These are phyloP conservation scores for Drosophila anceps DNA, from an alignment of 2,888 invertebrate genomes.

Conservation along the genomic window DNA sequence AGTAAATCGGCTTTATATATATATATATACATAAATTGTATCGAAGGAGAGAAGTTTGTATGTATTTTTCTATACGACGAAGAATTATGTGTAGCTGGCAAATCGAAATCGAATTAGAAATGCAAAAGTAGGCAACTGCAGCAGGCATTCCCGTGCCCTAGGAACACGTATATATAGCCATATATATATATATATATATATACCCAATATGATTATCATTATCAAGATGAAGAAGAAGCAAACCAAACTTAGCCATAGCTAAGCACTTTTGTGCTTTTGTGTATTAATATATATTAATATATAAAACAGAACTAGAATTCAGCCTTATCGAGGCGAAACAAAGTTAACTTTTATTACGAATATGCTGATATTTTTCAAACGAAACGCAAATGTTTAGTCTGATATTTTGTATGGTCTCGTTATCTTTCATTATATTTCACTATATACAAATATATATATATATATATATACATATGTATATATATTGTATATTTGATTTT, in stretches of 20 bases:
- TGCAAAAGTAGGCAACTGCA: slow-evolving; percentile 19
- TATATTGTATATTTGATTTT: slow-evolving; percentile 10
- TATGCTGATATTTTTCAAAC: slow-evolving; percentile 61
- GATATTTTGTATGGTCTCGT: slow-evolving; percentile 49
- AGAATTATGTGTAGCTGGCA: slow-evolving; percentile 29
- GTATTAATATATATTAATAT: background rate
- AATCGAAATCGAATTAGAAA: slow-evolving; percentile 11
- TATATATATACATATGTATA: background rate
- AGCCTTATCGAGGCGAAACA: slow-evolving; percentile 31
- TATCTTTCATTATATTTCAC: slow-evolving; percentile 24
- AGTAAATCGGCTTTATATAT: slow-evolving; percentile 19
- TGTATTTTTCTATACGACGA: slow-evolving; percentile 69
- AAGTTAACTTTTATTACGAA: slow-evolving; percentile 68
- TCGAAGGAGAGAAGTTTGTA: slow-evolving; percentile 50
- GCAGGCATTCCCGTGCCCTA: slow-evolving; percentile 70
- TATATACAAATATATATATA: slow-evolving; percentile 6
- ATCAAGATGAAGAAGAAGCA: slow-evolving; percentile 9
- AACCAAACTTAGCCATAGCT: slow-evolving; percentile 41
- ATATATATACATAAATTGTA: slow-evolving; percentile 20
- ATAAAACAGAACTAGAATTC: slow-evolving; percentile 24
- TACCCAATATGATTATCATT: slow-evolving; percentile 40
- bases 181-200: slow-evolving; percentile 7
- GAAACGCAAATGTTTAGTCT: slow-evolving; percentile 64
- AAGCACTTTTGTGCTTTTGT: slow-evolving; percentile 55
- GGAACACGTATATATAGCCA: slow-evolving; percentile 29